These are phyloP conservation scores for Scopus umbretta DNA, from an alignment of 2,113 vertebrate genomes.

Conservation along the genomic window DNA sequence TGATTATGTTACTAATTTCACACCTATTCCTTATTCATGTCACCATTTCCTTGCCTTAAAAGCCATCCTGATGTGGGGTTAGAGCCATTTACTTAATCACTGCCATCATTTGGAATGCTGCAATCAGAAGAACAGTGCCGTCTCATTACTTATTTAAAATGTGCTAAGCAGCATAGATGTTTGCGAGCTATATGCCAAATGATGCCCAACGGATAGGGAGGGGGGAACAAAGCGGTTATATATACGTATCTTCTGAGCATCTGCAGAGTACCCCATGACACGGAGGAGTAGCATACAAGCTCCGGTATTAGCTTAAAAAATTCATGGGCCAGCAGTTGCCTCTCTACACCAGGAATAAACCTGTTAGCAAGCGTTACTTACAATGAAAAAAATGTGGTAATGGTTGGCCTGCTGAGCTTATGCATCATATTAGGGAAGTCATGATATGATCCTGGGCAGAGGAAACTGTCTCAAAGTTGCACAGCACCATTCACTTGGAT, in stretches of 20 bases:
- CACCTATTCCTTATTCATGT: background rate
- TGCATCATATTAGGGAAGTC: background rate
- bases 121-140: background rate
- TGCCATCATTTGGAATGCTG: background rate
- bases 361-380: background rate
- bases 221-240: background rate
- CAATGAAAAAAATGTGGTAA: background rate
- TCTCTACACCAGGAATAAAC: background rate
- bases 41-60: background rate
- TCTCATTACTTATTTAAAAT: background rate
- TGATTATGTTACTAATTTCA: background rate
- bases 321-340: background rate
- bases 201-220: background rate
- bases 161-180: background rate
- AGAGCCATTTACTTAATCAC: background rate
- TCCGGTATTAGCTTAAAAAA: background rate
- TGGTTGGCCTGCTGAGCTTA: background rate
- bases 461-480: background rate
- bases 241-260: background rate
- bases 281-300: background rate
- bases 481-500: fast-evolving
- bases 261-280: background rate
- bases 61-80: background rate
- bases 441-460: background rate
- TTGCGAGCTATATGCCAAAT: background rate